A percentile compares a stretch with the other conserved stretches of the same genome.
Evolutionary conservation across 2,113 vertebrate genomes (phyloP).

Genomic region (Acrocephalus kingi): DNA sequence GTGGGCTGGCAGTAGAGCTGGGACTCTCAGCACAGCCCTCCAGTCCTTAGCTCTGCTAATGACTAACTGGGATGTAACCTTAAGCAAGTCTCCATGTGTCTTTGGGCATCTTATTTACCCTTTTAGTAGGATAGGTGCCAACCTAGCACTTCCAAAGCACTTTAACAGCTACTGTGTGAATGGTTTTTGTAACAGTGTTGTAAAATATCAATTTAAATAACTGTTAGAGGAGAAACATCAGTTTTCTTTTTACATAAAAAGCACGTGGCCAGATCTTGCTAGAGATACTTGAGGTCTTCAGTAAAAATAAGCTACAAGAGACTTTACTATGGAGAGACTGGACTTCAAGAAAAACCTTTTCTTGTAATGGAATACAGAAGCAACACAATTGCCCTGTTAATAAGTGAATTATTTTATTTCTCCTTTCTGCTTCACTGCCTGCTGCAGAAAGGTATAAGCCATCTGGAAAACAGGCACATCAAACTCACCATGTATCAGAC

Average conservation of each 20-base stretch:
- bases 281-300: not conserved
- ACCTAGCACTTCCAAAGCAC: not conserved
- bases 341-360: not conserved
- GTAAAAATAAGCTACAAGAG: not conserved
- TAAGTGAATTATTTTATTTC: not conserved
- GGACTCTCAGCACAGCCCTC: not conserved
- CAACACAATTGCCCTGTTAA: not conserved
- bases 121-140: not conserved
- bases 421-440: not conserved
- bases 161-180: not conserved
- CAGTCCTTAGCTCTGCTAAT: not conserved
- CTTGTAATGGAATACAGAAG: not conserved
- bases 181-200: not conserved
- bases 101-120: not conserved
- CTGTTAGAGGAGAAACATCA: not conserved
- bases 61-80: not conserved
- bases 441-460: not conserved
- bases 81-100: not conserved
- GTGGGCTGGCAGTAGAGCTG: not conserved
- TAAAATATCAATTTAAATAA: not conserved
- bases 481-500: not conserved
- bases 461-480: not conserved
- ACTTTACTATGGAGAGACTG: not conserved
- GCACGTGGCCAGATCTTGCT: not conserved
- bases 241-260: not conserved